These are phyloP conservation scores for Papilio helenus DNA, from an alignment of 1,140 invertebrate genomes.

Conservation along the genomic window DNA sequence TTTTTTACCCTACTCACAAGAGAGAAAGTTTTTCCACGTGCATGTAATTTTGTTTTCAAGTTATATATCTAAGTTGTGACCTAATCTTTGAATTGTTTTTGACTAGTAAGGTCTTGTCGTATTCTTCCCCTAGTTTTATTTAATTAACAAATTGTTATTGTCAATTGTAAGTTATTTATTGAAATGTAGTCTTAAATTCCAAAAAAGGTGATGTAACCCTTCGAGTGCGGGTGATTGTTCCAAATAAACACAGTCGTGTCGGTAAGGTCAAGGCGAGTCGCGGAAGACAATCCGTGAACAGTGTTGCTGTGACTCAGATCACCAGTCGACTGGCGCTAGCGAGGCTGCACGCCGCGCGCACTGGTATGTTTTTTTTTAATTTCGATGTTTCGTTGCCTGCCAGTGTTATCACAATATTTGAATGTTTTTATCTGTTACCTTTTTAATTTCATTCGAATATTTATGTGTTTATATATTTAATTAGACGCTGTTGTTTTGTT, in stretches of 20 bases:
- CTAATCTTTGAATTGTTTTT: no score
- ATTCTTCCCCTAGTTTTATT: neutral
- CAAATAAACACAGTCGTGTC: constrained; percentile 18
- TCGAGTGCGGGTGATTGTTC: constrained; percentile 13
- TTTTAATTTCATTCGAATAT: neutral
- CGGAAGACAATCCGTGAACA: constrained; percentile 21
- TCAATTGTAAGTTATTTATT: neutral
- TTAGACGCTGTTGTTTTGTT: no score
- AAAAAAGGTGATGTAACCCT: constrained; percentile 24
- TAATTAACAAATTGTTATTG: neutral
- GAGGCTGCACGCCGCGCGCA: constrained; percentile 4
- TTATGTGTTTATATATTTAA: no score
- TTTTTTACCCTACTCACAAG: no score
- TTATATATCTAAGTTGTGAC: no score
- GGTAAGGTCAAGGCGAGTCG: constrained; percentile 28
- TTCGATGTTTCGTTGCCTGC: constrained; percentile 14
- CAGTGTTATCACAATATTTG: neutral
- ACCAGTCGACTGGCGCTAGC: constrained; percentile 17
- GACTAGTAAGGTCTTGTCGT: no score
- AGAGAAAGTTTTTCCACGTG: no score
- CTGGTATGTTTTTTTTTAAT: constrained; percentile 31
- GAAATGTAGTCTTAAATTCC: neutral
- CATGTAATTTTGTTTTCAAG: no score
- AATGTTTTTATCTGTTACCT: neutral
- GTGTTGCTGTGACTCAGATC: constrained; percentile 15